phyloP scores from a whole-genome alignment of 1,140 invertebrate genomes.

The Tyrophagus putrescentiae region DNA sequence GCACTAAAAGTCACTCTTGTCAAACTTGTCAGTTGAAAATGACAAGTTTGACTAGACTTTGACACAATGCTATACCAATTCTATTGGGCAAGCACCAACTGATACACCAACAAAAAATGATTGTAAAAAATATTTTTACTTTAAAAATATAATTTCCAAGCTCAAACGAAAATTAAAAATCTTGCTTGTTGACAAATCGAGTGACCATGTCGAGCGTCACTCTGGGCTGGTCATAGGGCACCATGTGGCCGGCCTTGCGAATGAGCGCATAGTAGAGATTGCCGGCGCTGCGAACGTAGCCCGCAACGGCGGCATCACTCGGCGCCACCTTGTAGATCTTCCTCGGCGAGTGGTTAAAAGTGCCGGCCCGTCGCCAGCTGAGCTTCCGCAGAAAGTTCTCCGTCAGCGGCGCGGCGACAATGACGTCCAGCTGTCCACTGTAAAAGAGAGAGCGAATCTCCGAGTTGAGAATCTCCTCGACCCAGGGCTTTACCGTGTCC shows the following conservation, averaged over 20 bases:
- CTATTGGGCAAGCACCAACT: too few species aligned
- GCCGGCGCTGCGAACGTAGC: conserved; percentile 53
- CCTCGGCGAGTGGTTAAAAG: conserved; percentile 48
- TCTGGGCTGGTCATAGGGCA: conserved; percentile 61
- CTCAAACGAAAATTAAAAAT: too few species aligned
- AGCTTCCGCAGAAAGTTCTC: conserved; percentile 50
- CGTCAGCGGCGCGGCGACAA: conserved; percentile 61
- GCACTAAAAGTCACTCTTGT: too few species aligned
- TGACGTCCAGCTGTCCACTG: conserved; percentile 71
- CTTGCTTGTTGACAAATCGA: conserved; percentile 51
- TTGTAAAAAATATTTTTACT: too few species aligned
- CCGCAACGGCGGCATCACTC: conserved; percentile 48
- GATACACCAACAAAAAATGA: too few species aligned
- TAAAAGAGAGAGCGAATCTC: conserved; percentile 36
- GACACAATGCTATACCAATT: too few species aligned
- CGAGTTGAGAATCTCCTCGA: conserved; percentile 46
- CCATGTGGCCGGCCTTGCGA: conserved; percentile 66
- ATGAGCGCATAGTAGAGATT: conserved; percentile 64
- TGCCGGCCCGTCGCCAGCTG: conserved; percentile 47
- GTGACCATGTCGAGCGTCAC: conserved; percentile 60
- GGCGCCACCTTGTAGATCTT: conserved; percentile 47
- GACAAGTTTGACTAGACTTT: too few species aligned
- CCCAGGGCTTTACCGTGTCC: conserved; percentile 57
- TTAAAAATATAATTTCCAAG: too few species aligned
- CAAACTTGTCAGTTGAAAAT: too few species aligned